phyloP scores from a whole-genome alignment of 1,140 invertebrate species.

The Drosophila mojavensis region DNA sequence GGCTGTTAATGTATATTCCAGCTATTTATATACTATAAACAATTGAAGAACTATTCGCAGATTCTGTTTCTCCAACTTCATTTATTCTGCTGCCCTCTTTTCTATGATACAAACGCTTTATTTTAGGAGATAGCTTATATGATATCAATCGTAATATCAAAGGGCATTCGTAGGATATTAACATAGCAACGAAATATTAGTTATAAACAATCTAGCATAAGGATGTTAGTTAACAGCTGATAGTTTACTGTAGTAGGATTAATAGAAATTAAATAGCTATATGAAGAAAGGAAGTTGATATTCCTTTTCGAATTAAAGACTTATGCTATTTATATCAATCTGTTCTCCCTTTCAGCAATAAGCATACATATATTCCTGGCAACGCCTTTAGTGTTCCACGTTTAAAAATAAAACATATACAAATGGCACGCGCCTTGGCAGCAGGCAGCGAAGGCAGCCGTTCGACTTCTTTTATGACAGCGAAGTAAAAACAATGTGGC shows the following conservation, averaged over 20 bases:
- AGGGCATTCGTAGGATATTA: too few species aligned
- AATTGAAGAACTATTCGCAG: neutral
- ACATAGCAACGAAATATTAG: too few species aligned
- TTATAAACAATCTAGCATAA: too few species aligned
- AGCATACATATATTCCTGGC: conserved; percentile 24
- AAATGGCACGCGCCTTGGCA: conserved; percentile 42
- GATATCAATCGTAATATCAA: too few species aligned
- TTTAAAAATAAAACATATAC: conserved; percentile 35
- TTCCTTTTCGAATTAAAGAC: neutral
- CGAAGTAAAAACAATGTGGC: conserved; percentile 16
- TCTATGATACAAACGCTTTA: too few species aligned
- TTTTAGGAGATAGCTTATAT: too few species aligned
- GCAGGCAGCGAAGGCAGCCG: neutral
- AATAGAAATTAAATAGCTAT: neutral
- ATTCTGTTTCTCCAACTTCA: too few species aligned
- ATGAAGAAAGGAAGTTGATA: neutral
- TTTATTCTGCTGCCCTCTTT: too few species aligned
- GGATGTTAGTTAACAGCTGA: neutral
- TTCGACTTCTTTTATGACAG: conserved; percentile 41
- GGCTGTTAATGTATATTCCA: neutral
- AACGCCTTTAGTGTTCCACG: conserved; percentile 11
- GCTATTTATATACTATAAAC: neutral
- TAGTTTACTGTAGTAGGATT: neutral
- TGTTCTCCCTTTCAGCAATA: neutral
- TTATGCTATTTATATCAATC: conserved; percentile 14